Evolutionary conservation across 2,113 vertebrate genomes (phyloP).

Genomic region (Cottus gobio): DNA sequence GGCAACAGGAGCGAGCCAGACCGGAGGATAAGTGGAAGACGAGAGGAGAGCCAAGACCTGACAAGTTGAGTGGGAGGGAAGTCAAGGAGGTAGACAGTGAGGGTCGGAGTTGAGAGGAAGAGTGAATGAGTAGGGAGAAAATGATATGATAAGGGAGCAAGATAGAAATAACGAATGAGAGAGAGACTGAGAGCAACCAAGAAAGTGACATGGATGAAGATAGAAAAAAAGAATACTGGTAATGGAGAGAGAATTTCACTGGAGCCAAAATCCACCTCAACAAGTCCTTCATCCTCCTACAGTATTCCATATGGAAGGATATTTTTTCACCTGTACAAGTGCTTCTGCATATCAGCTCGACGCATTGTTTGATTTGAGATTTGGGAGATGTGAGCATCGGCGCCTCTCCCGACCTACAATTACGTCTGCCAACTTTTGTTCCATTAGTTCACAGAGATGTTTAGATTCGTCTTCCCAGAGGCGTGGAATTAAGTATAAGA

Average conservation of each 20-base stretch:
- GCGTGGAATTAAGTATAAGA: neutral
- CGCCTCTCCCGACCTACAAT: neutral
- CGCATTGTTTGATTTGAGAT: neutral
- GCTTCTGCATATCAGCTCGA: neutral
- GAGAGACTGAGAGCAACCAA: neutral
- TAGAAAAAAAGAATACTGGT: neutral
- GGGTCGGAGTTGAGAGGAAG: neutral
- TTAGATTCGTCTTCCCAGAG: neutral
- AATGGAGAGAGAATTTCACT: neutral
- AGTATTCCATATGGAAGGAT: neutral
- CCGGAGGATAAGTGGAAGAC: constrained; percentile 38
- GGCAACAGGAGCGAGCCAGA: constrained; percentile 30
- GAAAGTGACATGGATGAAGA: neutral
- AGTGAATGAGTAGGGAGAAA: neutral
- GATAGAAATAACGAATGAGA: neutral
- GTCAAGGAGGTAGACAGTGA: neutral
- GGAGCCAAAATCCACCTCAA: neutral
- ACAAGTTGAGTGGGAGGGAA: constrained; percentile 10
- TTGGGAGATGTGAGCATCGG: neutral
- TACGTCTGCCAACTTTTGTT: neutral
- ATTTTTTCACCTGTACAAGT: neutral
- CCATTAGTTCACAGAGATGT: neutral
- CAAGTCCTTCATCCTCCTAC: neutral
- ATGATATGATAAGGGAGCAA: neutral
- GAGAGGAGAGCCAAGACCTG: constrained; percentile 30